phyloP scores from a whole-genome alignment of 2,797 vertebrate species.

The Spheniscus humboldti region DNA sequence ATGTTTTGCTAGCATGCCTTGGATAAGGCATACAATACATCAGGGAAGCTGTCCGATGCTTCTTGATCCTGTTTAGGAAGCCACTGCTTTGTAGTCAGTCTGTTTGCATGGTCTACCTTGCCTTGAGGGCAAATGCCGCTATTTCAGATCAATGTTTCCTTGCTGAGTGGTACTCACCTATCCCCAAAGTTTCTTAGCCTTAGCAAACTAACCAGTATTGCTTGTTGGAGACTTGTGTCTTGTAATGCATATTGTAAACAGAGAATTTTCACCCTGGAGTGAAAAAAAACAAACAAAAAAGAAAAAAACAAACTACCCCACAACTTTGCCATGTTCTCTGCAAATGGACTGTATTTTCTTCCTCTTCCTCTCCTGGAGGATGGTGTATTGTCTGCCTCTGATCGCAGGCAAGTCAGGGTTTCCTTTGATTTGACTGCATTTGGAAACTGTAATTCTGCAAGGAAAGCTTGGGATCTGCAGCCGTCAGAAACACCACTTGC shows the following conservation, averaged over 20 bases:
- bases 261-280: neutral
- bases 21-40: accelerated
- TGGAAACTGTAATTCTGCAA: neutral
- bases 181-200: neutral
- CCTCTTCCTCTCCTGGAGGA: neutral
- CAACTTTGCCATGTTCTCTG: neutral
- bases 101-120: neutral
- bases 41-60: neutral
- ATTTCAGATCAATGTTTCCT: accelerated
- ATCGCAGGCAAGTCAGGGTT: neutral
- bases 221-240: neutral
- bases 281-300: neutral
- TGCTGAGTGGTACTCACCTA: neutral
- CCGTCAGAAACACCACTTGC: neutral
- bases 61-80: neutral
- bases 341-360: neutral
- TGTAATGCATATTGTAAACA: neutral
- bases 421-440: neutral
- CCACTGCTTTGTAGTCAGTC: neutral
- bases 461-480: neutral
- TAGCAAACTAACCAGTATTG: neutral
- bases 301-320: neutral
- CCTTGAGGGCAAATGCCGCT: neutral
- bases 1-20: neutral
- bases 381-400: neutral